These are phyloP conservation scores for Cyclina sinensis DNA, from an alignment of 1,140 invertebrate genomes.

Conservation along the genomic window DNA sequence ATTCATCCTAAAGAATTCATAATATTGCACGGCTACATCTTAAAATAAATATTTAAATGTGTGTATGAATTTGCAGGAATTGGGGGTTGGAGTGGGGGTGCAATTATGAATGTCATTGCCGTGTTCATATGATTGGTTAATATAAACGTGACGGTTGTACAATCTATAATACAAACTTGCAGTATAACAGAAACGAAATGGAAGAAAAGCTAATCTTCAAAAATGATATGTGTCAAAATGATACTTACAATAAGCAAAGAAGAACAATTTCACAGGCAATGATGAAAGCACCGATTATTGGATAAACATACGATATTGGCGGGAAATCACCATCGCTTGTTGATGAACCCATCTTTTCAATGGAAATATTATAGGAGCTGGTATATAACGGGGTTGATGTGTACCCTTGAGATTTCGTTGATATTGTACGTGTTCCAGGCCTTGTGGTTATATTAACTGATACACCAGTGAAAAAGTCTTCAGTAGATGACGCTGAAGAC, in stretches of 20 bases:
- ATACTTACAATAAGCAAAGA: slow-evolving; percentile 37
- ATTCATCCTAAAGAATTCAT: no score
- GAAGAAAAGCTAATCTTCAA: no score
- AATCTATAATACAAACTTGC: no score
- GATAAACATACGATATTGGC: neutral
- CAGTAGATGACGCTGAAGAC: neutral
- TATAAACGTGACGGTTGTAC: no score
- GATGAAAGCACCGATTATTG: neutral
- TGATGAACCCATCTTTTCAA: neutral
- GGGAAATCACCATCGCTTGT: neutral
- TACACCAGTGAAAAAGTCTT: neutral
- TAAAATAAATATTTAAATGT: no score
- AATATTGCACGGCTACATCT: no score
- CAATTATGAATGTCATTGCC: no score
- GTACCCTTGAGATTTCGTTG: neutral
- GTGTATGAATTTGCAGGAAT: no score
- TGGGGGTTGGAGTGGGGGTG: no score
- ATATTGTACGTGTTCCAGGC: neutral
- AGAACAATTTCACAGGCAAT: slow-evolving; percentile 13
- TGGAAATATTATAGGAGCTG: neutral
- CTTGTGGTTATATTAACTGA: neutral
- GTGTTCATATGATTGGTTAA: no score
- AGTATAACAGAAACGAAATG: no score
- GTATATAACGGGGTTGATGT: neutral
- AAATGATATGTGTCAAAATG: no score